Percentiles rank a stretch among this genome's conserved stretches.
Evolutionary conservation across 2,888 invertebrate genomes (phyloP).

Genomic region (Drosophila sordidula): DNA sequence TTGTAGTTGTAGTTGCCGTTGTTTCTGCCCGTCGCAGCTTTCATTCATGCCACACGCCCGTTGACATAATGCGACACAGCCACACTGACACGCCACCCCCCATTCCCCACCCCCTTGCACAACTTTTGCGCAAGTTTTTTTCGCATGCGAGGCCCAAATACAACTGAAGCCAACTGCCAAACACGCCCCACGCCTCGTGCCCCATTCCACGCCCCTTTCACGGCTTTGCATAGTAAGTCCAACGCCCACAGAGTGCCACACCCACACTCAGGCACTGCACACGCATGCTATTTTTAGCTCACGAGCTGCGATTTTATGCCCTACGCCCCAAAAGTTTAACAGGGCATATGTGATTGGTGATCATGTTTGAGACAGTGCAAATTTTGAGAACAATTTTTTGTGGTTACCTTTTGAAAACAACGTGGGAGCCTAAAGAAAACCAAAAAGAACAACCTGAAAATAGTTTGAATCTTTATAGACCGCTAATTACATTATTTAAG

Average conservation of each 20-base stretch:
- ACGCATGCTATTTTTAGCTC: slow-evolving; percentile 49
- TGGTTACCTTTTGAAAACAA: too few species aligned
- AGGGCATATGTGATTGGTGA: background rate
- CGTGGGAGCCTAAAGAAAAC: too few species aligned
- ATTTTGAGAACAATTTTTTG: too few species aligned
- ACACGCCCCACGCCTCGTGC: background rate
- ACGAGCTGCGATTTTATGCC: slow-evolving; percentile 33
- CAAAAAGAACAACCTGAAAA: too few species aligned
- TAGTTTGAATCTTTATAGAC: too few species aligned
- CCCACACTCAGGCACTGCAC: slow-evolving; percentile 20
- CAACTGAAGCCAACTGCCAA: slow-evolving; percentile 29
- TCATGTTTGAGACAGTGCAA: too few species aligned
- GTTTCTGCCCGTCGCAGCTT: slow-evolving; percentile 58
- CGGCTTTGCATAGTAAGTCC: slow-evolving; percentile 15
- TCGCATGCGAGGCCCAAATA: slow-evolving; percentile 24
- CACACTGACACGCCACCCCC: slow-evolving; percentile 13
- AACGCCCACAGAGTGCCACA: slow-evolving; percentile 12
- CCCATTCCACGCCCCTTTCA: slow-evolving; percentile 5
- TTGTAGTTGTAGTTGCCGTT: slow-evolving; percentile 41
- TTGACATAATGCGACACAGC: slow-evolving; percentile 74
- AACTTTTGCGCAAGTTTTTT: slow-evolving; percentile 27
- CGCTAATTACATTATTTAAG: too few species aligned
- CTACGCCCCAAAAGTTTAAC: background rate
- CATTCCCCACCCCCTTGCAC: slow-evolving; percentile 4
- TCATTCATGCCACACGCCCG: slow-evolving; percentile 73